These are phyloP conservation scores for Esox lucius DNA, from an alignment of 2,797 vertebrate genomes.

Conservation along the genomic window DNA sequence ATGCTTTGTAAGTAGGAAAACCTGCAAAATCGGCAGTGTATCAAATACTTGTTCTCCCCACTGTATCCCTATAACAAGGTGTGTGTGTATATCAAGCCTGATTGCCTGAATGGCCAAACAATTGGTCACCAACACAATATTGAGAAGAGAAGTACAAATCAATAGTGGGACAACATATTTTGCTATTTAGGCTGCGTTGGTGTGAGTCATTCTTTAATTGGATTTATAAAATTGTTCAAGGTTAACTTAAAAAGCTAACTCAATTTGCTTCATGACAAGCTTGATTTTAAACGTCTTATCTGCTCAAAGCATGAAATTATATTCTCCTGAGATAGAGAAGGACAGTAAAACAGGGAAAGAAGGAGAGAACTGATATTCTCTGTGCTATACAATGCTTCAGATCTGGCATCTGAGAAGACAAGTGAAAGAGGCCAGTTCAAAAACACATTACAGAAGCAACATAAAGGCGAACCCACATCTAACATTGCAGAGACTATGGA, in stretches of 20 bases:
- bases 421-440: constrained; percentile 56
- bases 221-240: too few species aligned
- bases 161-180: background rate
- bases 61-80: too few species aligned
- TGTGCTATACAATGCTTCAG: background rate
- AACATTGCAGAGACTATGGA: constrained; percentile 54
- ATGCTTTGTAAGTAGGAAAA: too few species aligned
- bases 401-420: constrained; percentile 19
- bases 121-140: background rate
- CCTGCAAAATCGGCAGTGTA: too few species aligned
- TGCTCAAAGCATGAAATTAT: background rate
- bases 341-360: background rate
- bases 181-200: background rate
- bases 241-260: background rate
- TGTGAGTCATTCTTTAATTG: background rate
- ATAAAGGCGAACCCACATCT: constrained; percentile 65
- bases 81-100: background rate
- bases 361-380: background rate
- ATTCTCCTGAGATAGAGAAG: background rate
- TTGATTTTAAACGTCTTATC: background rate
- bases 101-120: background rate
- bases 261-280: background rate
- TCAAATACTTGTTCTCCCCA: too few species aligned
- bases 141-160: background rate
- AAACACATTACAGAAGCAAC: constrained; percentile 59